Base-by-base conservation (phyloP, 2,888 invertebrate species). In the Drosophila mercatorum region DNA sequence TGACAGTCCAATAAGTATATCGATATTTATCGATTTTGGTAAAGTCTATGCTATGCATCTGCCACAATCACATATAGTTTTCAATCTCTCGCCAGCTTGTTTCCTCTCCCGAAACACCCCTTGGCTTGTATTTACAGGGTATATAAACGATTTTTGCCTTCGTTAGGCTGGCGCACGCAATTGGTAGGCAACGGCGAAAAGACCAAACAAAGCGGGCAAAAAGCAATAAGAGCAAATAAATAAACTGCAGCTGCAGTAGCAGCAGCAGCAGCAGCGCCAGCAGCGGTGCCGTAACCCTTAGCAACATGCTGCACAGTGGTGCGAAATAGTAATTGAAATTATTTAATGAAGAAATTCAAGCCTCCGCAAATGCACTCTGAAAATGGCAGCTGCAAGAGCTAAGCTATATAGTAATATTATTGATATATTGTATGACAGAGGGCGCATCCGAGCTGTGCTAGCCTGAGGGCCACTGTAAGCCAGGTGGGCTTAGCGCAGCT, bases 141-240 rank as follows among this genome's bases (percentile, higher is more conserved):
- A 22, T 36, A 51, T 26, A 51, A 51, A 46, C 26, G 28, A 47
- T 28, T 47, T 46, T 64, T 58, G 64, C 56, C 49, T 36, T 52
- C 47, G 64, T 44, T 62, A 34, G 36, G 36, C 43, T 10, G 47
- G 7, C 17, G 59, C 53, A 53, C 49, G 58, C 72, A 72, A 81
- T 72, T 84, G 79, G 67, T 75, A 68, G 69, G 62, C 46, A 46
- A 46, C 46, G 7, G 71, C 62, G 65, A 73, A 60, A 65, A 63
- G 60, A 17, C 44, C 51, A 64, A 66, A 61, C 60, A 63, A 57
- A 49, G 44, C 73, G 63, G 65, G 38, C 61, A 61, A 76, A 61
- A 61, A 57, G 41, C 56, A 56, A 55, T 64, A 59, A 62, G 52
- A 36, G 53, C 66, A 70, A 74, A 65, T 64, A 68, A 78, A 67